A percentile compares a stretch with the other conserved stretches of the same genome.
These are phyloP conservation scores for Peromyscus maniculatus DNA, from an alignment of 2,113 vertebrate genomes.

Conservation along the genomic window DNA sequence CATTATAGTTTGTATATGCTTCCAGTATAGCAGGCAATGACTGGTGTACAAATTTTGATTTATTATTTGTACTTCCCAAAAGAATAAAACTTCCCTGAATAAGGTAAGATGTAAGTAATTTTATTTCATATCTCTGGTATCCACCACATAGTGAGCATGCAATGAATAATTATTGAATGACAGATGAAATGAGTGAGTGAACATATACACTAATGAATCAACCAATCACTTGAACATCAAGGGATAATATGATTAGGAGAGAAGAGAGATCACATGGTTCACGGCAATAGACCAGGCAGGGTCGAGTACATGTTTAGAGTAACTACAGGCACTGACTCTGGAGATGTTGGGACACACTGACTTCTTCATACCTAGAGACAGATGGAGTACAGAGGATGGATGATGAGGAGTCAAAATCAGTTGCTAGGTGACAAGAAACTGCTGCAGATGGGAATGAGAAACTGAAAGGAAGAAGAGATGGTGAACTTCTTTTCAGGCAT, in stretches of 20 bases:
- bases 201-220: neutral
- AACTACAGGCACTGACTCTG: neutral
- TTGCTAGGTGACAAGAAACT: neutral
- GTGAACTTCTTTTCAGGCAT: neutral
- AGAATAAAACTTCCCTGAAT: neutral
- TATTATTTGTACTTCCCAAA: neutral
- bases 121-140: neutral
- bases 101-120: neutral
- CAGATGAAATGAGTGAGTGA: neutral
- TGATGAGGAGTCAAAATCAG: neutral
- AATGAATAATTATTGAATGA: slow-evolving; percentile 15
- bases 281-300: neutral
- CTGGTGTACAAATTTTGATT: neutral
- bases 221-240: neutral
- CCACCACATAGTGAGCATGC: neutral
- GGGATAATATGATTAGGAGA: neutral
- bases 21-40: neutral
- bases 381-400: neutral
- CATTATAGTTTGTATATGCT: neutral
- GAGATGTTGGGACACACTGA: neutral
- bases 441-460: neutral
- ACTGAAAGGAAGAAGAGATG: neutral
- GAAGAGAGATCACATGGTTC: neutral
- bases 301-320: neutral
- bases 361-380: neutral